A percentile compares a stretch with the other conserved stretches of the same genome.
phyloP scores from a whole-genome alignment of 2,113 vertebrate species.

The Pteropus alecto region DNA sequence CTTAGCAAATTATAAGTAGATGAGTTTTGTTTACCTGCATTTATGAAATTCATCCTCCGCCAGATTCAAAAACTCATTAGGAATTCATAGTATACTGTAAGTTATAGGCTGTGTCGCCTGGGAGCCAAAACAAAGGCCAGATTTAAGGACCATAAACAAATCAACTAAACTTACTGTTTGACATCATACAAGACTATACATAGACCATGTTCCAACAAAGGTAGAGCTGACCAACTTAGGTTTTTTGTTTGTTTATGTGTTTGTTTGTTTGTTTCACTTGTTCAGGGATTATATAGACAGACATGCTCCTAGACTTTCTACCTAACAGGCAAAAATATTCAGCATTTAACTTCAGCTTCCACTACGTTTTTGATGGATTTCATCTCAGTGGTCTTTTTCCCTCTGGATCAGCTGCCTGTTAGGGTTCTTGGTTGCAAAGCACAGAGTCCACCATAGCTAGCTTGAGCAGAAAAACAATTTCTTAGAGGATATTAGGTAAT shows the following conservation, averaged over 20 bases:
- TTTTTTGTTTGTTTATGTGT: background rate
- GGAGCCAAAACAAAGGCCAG: constrained; percentile 24
- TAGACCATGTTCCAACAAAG: background rate
- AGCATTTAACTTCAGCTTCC: background rate
- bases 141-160: background rate
- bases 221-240: background rate
- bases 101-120: constrained; percentile 23
- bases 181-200: background rate
- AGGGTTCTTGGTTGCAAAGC: background rate
- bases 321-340: background rate
- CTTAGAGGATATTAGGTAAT: background rate
- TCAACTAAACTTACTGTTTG: background rate
- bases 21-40: constrained; percentile 49
- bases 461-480: background rate
- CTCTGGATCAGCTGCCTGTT: background rate
- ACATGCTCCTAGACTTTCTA: background rate
- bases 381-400: background rate
- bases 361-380: background rate
- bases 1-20: constrained; percentile 50
- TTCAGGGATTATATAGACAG: background rate
- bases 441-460: background rate
- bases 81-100: constrained; percentile 35
- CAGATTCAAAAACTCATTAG: constrained; percentile 61
- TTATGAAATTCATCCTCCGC: constrained; percentile 50
- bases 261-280: background rate